phyloP scores from a whole-genome alignment of 2,113 vertebrate species.

The Caranx ignobilis region DNA sequence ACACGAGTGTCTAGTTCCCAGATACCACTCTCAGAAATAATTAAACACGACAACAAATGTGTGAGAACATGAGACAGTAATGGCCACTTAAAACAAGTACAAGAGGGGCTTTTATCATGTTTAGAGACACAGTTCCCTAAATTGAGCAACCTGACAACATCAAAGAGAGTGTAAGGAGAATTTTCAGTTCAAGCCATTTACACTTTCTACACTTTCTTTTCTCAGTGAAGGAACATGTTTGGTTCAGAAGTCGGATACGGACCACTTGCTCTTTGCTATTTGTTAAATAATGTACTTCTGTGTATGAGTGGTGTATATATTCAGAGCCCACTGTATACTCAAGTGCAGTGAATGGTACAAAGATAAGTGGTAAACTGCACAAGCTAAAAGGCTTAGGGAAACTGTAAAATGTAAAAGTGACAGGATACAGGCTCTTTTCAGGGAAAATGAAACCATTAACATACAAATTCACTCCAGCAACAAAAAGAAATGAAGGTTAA shows the following conservation, averaged over 20 bases:
- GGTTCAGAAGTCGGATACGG: background rate
- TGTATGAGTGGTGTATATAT: too few relatives aligned
- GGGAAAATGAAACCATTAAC: too few relatives aligned
- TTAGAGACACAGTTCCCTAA: background rate
- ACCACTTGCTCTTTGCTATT: background rate
- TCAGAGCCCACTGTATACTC: too few relatives aligned
- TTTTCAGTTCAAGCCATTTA: background rate
- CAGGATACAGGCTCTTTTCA: too few relatives aligned
- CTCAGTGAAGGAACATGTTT: background rate
- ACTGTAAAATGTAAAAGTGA: too few relatives aligned
- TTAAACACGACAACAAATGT: conserved; percentile 9
- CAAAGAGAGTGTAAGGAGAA: background rate
- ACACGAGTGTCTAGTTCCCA: background rate
- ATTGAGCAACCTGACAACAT: background rate
- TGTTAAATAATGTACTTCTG: too few relatives aligned
- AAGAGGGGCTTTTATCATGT: background rate
- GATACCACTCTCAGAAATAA: background rate
- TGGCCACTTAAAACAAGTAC: background rate
- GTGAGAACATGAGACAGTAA: background rate
- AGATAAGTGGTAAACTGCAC: too few relatives aligned
- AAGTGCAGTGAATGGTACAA: too few relatives aligned
- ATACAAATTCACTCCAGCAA: too few relatives aligned
- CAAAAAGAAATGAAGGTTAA: too few relatives aligned
- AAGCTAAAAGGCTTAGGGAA: too few relatives aligned
- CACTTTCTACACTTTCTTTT: background rate